Percentiles rank a stretch among this genome's conserved stretches.
Evolutionary conservation across 64 coral and sea anemone species (phyloP).

Genomic region (Montipora capricornis): DNA sequence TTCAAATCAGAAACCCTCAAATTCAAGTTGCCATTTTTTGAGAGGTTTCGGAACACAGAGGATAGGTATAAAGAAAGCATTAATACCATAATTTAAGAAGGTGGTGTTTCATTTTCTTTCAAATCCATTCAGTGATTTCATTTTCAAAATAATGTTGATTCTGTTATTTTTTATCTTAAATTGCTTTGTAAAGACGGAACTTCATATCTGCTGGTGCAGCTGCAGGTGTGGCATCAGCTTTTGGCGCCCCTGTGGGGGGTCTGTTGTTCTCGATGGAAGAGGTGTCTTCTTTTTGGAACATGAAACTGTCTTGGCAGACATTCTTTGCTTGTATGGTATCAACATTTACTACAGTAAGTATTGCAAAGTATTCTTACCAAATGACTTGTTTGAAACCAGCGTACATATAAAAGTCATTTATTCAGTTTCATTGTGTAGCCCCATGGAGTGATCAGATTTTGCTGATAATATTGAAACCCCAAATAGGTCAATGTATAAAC

Average conservation of each 20-base stretch:
- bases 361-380: no score
- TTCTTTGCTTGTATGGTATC: constrained; percentile 99
- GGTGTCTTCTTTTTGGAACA: constrained; percentile 99
- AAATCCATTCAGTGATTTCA: neutral
- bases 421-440: no score
- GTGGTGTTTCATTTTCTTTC: no score
- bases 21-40: constrained; percentile 95
- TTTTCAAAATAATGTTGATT: neutral
- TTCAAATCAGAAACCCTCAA: constrained; percentile 96
- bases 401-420: no score
- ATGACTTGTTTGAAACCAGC: no score
- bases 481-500: no score
- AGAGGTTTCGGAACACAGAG: constrained; percentile 97
- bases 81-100: neutral
- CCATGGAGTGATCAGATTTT: no score
- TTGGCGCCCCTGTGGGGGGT: constrained; percentile 98
- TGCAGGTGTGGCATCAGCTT: constrained; percentile 97
- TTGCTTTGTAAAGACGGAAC: constrained; percentile 73
- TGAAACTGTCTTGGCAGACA: constrained; percentile 98
- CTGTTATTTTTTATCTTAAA: neutral
- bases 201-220: constrained; percentile 98
- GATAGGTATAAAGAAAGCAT: constrained; percentile 71
- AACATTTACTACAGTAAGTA: constrained; percentile 97
- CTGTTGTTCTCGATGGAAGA: constrained; percentile 99
- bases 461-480: no score